These are phyloP conservation scores for Oligia latruncula DNA, from an alignment of 2,888 invertebrate species.

Conservation along the genomic window DNA sequence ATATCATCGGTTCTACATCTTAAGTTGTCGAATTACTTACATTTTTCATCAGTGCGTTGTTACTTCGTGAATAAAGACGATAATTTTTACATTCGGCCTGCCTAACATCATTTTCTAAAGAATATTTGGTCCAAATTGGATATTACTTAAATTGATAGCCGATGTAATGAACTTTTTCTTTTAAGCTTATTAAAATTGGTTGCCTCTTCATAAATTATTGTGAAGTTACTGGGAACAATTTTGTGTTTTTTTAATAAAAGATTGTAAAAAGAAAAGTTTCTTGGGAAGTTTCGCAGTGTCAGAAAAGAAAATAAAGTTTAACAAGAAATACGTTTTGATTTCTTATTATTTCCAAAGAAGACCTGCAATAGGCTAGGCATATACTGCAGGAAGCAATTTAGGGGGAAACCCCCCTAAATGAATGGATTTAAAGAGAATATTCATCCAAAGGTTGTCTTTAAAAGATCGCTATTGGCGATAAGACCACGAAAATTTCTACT, in stretches of 20 bases:
- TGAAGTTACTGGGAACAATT: conserved; percentile 39
- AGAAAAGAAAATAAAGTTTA: neutral
- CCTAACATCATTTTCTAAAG: conserved; percentile 31
- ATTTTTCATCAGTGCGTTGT: conserved; percentile 19
- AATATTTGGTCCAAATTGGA: conserved; percentile 33
- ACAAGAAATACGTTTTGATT: conserved; percentile 19
- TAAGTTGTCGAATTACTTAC: conserved; percentile 15
- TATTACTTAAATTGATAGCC: conserved; percentile 41
- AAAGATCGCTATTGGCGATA: neutral
- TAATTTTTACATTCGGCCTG: conserved; percentile 22
- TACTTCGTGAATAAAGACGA: conserved; percentile 22
- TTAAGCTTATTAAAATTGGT: conserved; percentile 46
- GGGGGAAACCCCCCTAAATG: too few species aligned
- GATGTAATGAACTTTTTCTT: conserved; percentile 46
- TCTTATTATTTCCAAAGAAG: neutral
- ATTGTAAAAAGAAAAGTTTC: conserved; percentile 13
- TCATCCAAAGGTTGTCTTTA: neutral
- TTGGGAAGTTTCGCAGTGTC: neutral
- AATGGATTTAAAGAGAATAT: too few species aligned
- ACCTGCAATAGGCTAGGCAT: neutral
- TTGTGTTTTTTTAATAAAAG: conserved; percentile 41
- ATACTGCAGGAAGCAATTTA: neutral
- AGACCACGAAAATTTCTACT: neutral
- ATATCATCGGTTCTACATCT: conserved; percentile 14
- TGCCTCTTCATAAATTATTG: conserved; percentile 52